Percentiles rank a stretch among this genome's conserved stretches.
Evolutionary conservation across 2,797 vertebrate species (phyloP).

Genomic region (Alca torda): DNA sequence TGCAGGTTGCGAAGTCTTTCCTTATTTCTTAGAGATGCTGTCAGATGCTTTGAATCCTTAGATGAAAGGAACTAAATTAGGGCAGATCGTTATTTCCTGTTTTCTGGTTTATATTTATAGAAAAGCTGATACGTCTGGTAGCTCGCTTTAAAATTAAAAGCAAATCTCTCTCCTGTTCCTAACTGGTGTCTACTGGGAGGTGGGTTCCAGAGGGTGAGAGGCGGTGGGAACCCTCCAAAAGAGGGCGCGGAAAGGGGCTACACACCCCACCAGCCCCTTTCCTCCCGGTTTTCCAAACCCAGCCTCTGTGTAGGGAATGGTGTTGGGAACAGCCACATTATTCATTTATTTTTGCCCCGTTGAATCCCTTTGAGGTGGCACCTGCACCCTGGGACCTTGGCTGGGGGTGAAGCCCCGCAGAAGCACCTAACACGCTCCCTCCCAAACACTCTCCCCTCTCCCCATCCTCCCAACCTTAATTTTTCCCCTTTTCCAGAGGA

Average conservation of each 20-base stretch:
- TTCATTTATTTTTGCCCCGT: neutral
- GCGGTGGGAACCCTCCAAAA: neutral
- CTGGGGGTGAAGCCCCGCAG: neutral
- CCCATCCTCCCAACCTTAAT: neutral
- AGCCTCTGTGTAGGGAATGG: neutral
- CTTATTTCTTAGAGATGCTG: neutral
- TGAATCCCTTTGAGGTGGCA: neutral
- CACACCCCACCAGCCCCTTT: neutral
- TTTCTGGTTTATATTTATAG: slow-evolving; percentile 41
- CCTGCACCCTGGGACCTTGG: neutral
- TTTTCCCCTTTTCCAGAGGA: neutral
- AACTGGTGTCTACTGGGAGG: neutral
- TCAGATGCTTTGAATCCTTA: slow-evolving; percentile 18
- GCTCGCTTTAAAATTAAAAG: neutral
- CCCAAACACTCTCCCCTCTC: neutral
- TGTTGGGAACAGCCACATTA: fast-evolving
- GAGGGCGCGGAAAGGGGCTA: fast-evolving
- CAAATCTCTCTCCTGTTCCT: neutral
- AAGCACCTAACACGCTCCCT: neutral
- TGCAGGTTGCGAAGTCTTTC: neutral
- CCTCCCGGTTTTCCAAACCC: neutral
- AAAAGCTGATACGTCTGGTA: neutral
- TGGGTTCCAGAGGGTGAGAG: neutral
- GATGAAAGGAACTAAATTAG: slow-evolving; percentile 57
- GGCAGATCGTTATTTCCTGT: slow-evolving; percentile 37